Evolutionary conservation across 1,140 invertebrate genomes (phyloP).

Genomic region (Maconellicoccus hirsutus): DNA sequence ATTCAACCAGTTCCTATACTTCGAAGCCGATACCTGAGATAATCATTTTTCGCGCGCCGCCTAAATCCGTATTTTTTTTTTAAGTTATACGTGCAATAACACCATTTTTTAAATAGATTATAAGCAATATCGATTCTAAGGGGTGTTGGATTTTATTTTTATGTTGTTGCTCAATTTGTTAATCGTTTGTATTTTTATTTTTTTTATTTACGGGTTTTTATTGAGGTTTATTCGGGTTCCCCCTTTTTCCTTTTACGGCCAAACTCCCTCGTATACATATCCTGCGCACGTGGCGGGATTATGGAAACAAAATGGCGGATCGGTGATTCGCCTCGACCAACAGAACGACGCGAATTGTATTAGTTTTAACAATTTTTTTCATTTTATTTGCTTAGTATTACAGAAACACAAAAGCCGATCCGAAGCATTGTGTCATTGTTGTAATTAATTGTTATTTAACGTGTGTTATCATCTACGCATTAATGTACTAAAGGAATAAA

Average conservation of each 20-base stretch:
- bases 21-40: too few species aligned
- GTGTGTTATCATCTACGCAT: constrained; percentile 18
- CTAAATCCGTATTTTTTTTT: too few species aligned
- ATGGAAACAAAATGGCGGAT: not conserved
- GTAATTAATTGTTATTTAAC: constrained; percentile 17
- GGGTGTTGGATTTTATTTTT: constrained; percentile 19
- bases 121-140: constrained; percentile 7
- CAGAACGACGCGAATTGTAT: too few species aligned
- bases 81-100: constrained; percentile 9
- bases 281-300: not conserved
- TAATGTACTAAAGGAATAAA: constrained; percentile 17
- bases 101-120: not conserved
- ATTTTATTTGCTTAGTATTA: constrained; percentile 12
- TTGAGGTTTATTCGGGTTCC: not conserved
- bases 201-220: not conserved
- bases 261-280: not conserved
- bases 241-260: not conserved
- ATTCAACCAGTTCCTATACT: too few species aligned
- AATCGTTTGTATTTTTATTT: constrained; percentile 19
- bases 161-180: constrained; percentile 20
- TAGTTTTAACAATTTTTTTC: not conserved
- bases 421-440: constrained; percentile 14
- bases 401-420: constrained; percentile 22
- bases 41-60: too few species aligned
- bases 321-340: not conserved